phyloP scores from a whole-genome alignment of 2,888 invertebrate species.

The Pristionchus arcanus region DNA sequence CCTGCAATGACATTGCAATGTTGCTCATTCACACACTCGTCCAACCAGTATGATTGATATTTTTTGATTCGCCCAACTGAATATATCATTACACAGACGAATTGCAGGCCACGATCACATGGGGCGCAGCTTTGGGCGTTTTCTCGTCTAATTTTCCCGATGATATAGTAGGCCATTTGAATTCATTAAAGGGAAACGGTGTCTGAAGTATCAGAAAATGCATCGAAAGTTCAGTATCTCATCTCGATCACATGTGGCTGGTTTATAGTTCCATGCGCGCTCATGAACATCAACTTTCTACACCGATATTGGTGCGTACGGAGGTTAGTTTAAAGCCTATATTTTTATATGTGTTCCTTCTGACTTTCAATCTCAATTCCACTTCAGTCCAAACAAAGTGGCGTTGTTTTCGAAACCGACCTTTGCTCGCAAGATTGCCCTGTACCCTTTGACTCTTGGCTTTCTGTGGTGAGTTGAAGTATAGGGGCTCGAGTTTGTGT shows the following conservation, averaged over 20 bases:
- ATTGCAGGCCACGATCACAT: background rate
- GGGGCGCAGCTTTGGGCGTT: background rate
- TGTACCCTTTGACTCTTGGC: background rate
- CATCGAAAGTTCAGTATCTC: background rate
- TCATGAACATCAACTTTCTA: background rate
- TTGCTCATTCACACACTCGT: background rate
- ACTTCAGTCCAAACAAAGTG: background rate
- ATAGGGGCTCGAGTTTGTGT: too few species aligned
- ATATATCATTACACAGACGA: background rate
- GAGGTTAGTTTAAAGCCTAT: background rate
- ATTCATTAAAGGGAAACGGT: background rate
- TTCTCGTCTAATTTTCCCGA: background rate
- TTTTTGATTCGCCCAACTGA: background rate
- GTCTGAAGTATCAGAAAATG: background rate
- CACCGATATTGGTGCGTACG: background rate
- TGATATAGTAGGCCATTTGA: background rate
- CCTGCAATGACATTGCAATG: background rate
- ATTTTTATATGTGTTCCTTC: background rate
- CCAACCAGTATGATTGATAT: background rate
- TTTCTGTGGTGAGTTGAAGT: background rate
- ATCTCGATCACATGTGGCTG: background rate
- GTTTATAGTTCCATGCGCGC: background rate
- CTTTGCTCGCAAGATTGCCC: background rate
- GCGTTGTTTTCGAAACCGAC: background rate
- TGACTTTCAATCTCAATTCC: background rate